A percentile compares a stretch with the other conserved stretches of the same genome.
Conservation (phyloP, 1,140 invertebrate genomes). For the Drosophila nannoptera region DNA sequence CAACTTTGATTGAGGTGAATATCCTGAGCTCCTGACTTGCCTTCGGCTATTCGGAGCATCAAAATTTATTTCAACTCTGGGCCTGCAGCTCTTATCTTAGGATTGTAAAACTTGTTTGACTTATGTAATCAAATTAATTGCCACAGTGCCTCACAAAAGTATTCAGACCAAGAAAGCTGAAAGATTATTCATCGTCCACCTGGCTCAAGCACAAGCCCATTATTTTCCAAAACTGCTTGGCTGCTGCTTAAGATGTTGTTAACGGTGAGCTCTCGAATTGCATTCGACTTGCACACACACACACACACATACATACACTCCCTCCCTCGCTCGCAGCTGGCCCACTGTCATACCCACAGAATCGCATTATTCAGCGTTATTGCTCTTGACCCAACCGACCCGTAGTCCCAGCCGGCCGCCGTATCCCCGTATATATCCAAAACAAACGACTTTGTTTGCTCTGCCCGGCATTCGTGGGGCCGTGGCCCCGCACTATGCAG, state of each 20-base stretch:
- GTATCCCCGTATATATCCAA: constrained; percentile 23
- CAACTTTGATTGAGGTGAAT: too few relatives aligned
- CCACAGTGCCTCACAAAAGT: too few relatives aligned
- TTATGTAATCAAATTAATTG: too few relatives aligned
- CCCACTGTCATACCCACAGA: constrained; percentile 28
- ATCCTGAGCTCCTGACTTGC: too few relatives aligned
- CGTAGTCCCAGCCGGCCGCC: background rate
- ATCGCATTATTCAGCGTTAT: constrained; percentile 61
- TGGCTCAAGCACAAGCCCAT: background rate
- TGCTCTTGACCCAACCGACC: constrained; percentile 54
- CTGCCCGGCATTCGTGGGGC: constrained; percentile 17
- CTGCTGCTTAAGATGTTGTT: constrained; percentile 14
- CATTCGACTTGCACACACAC: constrained; percentile 16
- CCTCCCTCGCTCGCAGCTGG: background rate
- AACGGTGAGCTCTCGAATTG: constrained; percentile 14
- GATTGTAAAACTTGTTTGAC: too few relatives aligned
- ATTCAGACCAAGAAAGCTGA: too few relatives aligned
- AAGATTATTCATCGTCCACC: too few relatives aligned
- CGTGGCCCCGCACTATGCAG: background rate
- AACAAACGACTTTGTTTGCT: constrained; percentile 70
- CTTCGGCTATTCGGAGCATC: too few relatives aligned
- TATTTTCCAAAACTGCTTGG: background rate
- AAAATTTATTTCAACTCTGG: too few relatives aligned
- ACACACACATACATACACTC: background rate
- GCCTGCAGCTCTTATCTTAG: too few relatives aligned